Evolutionary conservation across 2,888 invertebrate species (phyloP), one percentile per base, ranked within the genome.

Genomic region (Penaeus monodon): DNA sequence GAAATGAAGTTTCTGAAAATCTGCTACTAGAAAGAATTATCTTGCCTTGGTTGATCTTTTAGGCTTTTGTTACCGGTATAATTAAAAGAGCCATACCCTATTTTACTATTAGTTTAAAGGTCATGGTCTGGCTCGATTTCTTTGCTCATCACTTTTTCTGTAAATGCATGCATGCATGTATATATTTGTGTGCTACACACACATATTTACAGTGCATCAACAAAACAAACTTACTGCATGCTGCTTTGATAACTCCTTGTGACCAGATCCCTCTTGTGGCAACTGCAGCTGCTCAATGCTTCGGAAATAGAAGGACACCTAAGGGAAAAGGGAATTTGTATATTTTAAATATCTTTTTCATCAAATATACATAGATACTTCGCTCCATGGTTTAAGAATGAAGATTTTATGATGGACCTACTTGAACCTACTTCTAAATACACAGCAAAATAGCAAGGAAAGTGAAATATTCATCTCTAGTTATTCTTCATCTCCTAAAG

Each of bases 211-310:
- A 27, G 14, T n/a, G 27, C 49, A 24, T 49, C 24, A 24, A 12
- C 82, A 82, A 33, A 64, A 64, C 12, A 24, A 33, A 79, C 79
- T 44, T 70, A 85, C 84, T 82, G 57, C 78, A 66, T 84, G 68
- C 20, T 85, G 66, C 12, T 81, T 66, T 17, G 66, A 24, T 24
- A 80, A 38, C 27, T 76, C 74, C 29, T 65, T 57, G 57, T 73
- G 44, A 17, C 81, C 81, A 24, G 38, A 33, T 29, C 81, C 81
- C 63, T 64, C 85, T 66, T 84, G 63, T 10, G 88, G 88, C 44
- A 88, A 76, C 85, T 88, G 84, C 49, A 88, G n/a, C 70, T 66
- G 76, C 44, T 88, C 88, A 10, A 85, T 85, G 81, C 88, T 88
- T 8, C 76, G 70, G 33, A 85, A 70, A 65, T 88, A 88, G 29